A percentile compares a stretch with the other conserved stretches of the same genome.
These are phyloP conservation scores for Lophius piscatorius DNA, from an alignment of 2,113 vertebrate species.

Conservation along the genomic window DNA sequence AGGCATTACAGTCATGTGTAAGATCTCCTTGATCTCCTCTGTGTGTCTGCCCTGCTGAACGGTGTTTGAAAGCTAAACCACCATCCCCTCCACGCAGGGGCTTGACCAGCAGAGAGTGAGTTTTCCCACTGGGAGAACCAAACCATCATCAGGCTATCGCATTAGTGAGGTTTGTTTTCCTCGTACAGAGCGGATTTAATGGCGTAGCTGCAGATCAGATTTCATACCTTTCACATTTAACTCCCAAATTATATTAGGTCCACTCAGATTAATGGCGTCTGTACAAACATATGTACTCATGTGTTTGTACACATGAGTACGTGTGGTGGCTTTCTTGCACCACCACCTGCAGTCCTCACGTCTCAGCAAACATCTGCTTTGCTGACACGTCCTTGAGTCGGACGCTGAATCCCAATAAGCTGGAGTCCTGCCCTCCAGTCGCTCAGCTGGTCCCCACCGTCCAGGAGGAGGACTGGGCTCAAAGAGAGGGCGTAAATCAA, in stretches of 20 bases:
- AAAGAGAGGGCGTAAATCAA: slow-evolving; percentile 41
- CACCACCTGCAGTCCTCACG: not conserved
- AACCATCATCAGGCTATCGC: slow-evolving; percentile 25
- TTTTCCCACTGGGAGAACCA: slow-evolving; percentile 18
- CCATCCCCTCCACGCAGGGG: no score
- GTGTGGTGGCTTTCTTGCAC: not conserved
- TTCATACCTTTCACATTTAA: slow-evolving; percentile 26
- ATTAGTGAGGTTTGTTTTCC: no score
- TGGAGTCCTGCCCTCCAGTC: slow-evolving; percentile 27
- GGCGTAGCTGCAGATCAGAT: slow-evolving; percentile 1
- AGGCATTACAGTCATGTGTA: no score
- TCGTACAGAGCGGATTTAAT: slow-evolving; percentile 22
- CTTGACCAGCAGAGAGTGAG: not conserved
- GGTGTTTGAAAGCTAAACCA: no score
- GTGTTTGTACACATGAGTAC: slow-evolving; percentile 18
- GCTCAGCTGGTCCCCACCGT: slow-evolving; percentile 15
- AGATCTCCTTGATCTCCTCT: no score
- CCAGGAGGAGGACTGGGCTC: slow-evolving; percentile 15
- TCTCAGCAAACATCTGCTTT: slow-evolving; percentile 32
- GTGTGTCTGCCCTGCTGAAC: no score
- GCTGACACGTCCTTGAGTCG: slow-evolving; percentile 42
- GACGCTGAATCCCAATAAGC: slow-evolving; percentile 18
- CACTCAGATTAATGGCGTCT: slow-evolving; percentile 33
- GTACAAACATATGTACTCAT: slow-evolving; percentile 8
- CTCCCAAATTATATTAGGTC: slow-evolving; percentile 36